phyloP scores from a whole-genome alignment of 2,888 invertebrate genomes.

The Linnaemya vulpina region DNA sequence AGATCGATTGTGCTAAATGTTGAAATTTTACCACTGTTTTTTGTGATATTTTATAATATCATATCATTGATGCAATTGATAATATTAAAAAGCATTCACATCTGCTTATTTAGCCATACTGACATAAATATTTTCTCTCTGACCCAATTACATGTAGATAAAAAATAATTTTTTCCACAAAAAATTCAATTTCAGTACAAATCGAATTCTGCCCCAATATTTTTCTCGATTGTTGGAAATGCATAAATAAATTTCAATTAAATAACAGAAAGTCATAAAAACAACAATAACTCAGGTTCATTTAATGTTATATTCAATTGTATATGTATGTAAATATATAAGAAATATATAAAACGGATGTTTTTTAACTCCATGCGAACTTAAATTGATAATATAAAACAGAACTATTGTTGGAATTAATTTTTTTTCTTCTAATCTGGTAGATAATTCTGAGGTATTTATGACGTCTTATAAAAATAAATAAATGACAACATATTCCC shows the following conservation, averaged over 20 bases:
- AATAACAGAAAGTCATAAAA: not conserved
- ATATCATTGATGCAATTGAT: not conserved
- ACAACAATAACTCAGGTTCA: slow-evolving; percentile 33
- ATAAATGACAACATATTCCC: no score
- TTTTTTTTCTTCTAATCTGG: no score
- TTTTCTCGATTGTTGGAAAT: slow-evolving; percentile 18
- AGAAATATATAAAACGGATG: no score
- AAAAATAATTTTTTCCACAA: not conserved
- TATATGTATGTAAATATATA: not conserved
- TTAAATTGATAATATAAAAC: no score
- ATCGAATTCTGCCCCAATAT: slow-evolving; percentile 11
- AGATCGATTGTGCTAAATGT: not conserved
- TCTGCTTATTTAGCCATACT: not conserved
- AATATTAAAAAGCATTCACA: not conserved
- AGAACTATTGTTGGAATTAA: no score
- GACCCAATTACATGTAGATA: slow-evolving; percentile 3
- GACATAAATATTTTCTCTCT: not conserved
- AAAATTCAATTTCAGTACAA: slow-evolving; percentile 11
- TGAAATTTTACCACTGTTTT: not conserved
- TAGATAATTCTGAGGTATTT: no score
- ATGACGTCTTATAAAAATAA: no score
- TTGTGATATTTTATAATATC: not conserved
- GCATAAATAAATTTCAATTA: not conserved
- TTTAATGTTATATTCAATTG: not conserved
- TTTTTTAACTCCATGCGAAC: no score